Percentiles rank a stretch among this genome's conserved stretches.
phyloP scores from a whole-genome alignment of 2,888 invertebrate species.

The Tenthredo notha region DNA sequence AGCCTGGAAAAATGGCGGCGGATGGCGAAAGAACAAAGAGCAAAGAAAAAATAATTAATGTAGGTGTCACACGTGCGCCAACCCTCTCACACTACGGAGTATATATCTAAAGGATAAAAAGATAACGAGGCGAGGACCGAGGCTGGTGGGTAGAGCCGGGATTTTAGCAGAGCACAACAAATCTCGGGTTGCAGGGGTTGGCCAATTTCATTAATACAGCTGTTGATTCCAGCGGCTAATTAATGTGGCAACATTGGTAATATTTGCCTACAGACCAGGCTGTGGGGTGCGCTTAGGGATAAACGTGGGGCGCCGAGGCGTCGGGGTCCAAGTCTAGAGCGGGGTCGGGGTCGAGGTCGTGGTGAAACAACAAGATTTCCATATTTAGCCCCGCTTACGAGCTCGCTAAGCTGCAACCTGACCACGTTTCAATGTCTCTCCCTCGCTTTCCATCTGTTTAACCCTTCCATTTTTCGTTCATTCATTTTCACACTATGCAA shows the following conservation, averaged over 20 bases:
- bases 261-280: constrained; percentile 60
- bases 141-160: neutral
- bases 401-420: constrained; percentile 52
- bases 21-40: constrained; percentile 63
- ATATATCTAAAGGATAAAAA: constrained; percentile 64
- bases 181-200: constrained; percentile 34
- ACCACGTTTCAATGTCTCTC: constrained; percentile 55
- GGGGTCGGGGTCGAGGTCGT: constrained; percentile 62
- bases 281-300: constrained; percentile 60
- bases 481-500: neutral
- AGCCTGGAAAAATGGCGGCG: constrained; percentile 61
- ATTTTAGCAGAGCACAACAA: constrained; percentile 40
- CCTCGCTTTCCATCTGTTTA: neutral
- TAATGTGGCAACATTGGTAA: constrained; percentile 62
- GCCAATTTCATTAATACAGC: constrained; percentile 60
- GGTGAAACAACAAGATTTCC: constrained; percentile 73
- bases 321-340: constrained; percentile 62
- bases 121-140: constrained; percentile 67
- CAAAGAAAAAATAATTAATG: constrained; percentile 75
- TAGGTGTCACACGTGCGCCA: constrained; percentile 70
- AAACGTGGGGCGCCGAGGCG: constrained; percentile 62
- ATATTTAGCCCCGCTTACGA: constrained; percentile 67
- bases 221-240: constrained; percentile 61
- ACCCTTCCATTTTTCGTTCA: neutral
- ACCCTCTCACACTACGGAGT: constrained; percentile 48